A percentile compares a stretch with the other conserved stretches of the same genome.
phyloP scores from a whole-genome alignment of 2,113 vertebrate species.

The Scytalopus superciliaris region DNA sequence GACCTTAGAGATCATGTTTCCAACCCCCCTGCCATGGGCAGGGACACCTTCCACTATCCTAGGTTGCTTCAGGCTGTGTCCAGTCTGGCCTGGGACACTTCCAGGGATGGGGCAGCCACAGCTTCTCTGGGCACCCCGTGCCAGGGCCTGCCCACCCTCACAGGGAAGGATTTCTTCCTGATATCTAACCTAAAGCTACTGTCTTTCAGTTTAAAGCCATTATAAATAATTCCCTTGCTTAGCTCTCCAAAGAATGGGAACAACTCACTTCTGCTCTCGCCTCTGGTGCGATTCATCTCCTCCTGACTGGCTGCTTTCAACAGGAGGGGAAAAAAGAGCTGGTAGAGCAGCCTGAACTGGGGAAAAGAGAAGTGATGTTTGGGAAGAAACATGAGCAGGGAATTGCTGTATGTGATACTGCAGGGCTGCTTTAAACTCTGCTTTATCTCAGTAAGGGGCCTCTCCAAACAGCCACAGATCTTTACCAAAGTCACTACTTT shows the following conservation, averaged over 20 bases:
- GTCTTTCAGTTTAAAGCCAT: neutral
- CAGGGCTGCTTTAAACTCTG: neutral
- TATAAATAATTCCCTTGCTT: neutral
- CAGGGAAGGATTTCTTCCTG: neutral
- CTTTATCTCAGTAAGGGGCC: neutral
- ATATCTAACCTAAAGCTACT: neutral
- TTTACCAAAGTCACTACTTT: neutral
- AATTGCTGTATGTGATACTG: neutral
- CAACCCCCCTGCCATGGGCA: neutral
- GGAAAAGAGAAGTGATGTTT: neutral
- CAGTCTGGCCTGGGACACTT: neutral
- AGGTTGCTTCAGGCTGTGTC: accelerated
- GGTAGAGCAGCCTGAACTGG: neutral
- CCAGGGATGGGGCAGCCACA: neutral
- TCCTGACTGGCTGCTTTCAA: neutral
- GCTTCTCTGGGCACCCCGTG: neutral
- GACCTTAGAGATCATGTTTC: neutral
- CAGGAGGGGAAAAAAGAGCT: neutral
- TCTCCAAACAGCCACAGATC: neutral
- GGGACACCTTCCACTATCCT: accelerated
- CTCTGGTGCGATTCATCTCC: neutral
- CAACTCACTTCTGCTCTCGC: neutral
- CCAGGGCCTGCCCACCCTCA: accelerated
- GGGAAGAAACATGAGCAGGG: neutral
- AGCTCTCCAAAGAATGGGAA: neutral